Evolutionary conservation across 2,113 vertebrate species (phyloP), one percentile per base, ranked within the genome.

Genomic region (Tor tambroides): DNA sequence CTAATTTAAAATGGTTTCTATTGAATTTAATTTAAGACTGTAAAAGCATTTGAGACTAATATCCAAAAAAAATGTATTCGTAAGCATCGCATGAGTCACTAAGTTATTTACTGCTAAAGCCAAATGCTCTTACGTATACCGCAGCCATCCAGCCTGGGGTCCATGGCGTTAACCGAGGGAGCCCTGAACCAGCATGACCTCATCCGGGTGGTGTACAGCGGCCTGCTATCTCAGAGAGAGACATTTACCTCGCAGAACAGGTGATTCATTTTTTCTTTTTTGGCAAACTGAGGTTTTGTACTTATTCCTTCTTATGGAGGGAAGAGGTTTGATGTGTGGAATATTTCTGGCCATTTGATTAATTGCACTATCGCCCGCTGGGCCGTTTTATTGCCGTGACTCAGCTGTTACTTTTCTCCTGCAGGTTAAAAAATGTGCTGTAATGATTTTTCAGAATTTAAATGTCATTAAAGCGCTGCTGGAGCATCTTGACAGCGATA

Each of bases 211-310:
- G 97, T 99, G 89, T 99, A 99, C 93, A 97, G 97, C 74, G 98
- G 98, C 89, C 96, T 99, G 92, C 97, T 99, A 92, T 97, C 97
- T 89, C 98, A 99, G 92, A 96, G 98, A 92, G 98, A 99, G 95
- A 99, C 97, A 28, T 99, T 99, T 93, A 99, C 98, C 46, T 98
- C 98, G n/a, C 98, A 99, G 94, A 99, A 99, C 95, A 96, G 98
- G 98, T 99, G 23, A 61, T 77, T n/a, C 11, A 8, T 81, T 32
- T 65, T 28, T n/a, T 30, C 4, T 8, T 30, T 30, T 49, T 11
- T 43, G 41, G 41, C 41, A 43, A 10, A 43, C 9, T 2, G 41
- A 43, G 41, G 41, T 71, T 72, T 23, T 72, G 14, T 67, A 8
- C 32, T 26, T 1, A 23, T 86, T 46, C 26, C 43, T 74, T 9